Evolutionary conservation across 2,888 invertebrate species (phyloP).

Genomic region (Morpho deidamia): DNA sequence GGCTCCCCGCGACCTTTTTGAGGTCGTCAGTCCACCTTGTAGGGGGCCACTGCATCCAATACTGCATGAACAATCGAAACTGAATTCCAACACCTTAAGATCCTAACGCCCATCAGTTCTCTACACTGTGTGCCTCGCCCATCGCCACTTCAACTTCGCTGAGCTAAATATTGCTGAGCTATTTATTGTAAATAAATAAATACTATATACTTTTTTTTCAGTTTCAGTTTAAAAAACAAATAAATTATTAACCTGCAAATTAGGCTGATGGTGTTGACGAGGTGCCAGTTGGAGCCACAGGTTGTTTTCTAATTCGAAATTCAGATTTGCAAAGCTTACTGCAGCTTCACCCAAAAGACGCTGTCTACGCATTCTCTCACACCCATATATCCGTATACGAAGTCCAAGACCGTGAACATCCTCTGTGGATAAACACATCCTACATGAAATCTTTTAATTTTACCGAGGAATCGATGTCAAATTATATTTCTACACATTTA

Average conservation of each 20-base stretch:
- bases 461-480: neutral
- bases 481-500: too few relatives aligned
- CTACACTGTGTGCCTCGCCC: too few relatives aligned
- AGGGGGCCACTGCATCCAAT: too few relatives aligned
- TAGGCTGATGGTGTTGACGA: constrained; percentile 65
- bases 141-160: too few relatives aligned
- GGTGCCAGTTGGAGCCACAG: constrained; percentile 92
- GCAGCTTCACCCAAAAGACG: constrained; percentile 94
- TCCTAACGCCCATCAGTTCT: too few relatives aligned
- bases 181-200: too few relatives aligned
- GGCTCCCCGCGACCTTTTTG: too few relatives aligned
- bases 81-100: too few relatives aligned
- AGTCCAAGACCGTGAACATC: constrained; percentile 96
- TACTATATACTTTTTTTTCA: too few relatives aligned
- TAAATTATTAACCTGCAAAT: constrained; percentile 40
- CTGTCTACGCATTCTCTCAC: constrained; percentile 95
- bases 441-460: neutral
- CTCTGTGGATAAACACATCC: constrained; percentile 69
- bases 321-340: constrained; percentile 93
- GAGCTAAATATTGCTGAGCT: too few relatives aligned
- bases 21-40: too few relatives aligned
- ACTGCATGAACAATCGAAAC: too few relatives aligned
- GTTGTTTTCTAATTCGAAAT: constrained; percentile 93
- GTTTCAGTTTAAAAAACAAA: neutral
- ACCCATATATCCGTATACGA: constrained; percentile 92